Base-by-base conservation (phyloP, 2,113 vertebrate genomes). In the Aleadryas rufinucha region DNA sequence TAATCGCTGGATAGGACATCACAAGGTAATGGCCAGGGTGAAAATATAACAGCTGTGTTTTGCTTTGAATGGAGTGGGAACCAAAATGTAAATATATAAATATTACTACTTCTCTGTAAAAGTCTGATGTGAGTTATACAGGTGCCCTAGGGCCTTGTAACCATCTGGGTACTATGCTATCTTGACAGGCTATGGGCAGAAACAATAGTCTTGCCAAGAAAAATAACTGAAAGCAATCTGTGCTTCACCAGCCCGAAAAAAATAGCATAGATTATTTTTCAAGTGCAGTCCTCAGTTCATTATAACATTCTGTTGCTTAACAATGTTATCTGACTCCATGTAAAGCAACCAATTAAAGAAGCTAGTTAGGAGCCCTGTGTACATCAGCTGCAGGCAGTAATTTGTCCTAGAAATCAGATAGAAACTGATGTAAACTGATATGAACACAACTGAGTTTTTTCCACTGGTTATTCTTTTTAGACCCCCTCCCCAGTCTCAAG, bases 321-420 rank as follows among this genome's bases (percentile, higher is more conserved):
- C 93, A 95, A 87, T 96, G 75, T 89, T 93, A 93, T 97, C 84
- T 90, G 87, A 88, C 85, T 93, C 87, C 64, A 78, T 95, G 65
- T 52, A 96, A 95, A 95, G 47, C 81, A 96, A 93, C 86, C 85
- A 95, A 92, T 94, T 96, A 96, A 84, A 87, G 44, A 82, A 94
- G 54, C 71, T 93, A 88, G 61, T 92, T 91, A 96, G 79, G 71
- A 96, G 31, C 33, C 31, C 78, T 90, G n/a, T 31, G 44, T 89
- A 49, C 35, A 84, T 96, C 81, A 82, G 92, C 96, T 97, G 60
- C 90, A 93, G 97, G 97, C 95, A 77, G 35, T 75, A 90, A 90
- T 92, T 97, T 96, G 95, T 84, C 90, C 96, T 64, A 96, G 95
- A 97, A 97, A 96, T 90, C 35, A 80, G 39, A 93, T 26, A 84